These are phyloP conservation scores for Procavia capensis DNA, from an alignment of 2,113 vertebrate genomes.

Conservation along the genomic window DNA sequence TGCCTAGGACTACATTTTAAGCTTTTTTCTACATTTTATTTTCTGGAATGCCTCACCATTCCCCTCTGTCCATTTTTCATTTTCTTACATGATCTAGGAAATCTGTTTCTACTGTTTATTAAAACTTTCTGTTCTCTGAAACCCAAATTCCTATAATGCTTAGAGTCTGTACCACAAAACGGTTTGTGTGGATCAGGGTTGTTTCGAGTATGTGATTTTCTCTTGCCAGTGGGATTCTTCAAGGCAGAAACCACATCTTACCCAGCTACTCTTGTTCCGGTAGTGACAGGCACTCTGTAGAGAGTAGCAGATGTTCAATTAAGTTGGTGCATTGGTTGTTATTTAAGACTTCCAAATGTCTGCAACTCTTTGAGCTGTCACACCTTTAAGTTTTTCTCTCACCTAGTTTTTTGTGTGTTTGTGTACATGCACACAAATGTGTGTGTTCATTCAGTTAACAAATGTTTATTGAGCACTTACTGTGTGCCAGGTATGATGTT, in stretches of 20 bases:
- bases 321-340: background rate
- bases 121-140: background rate
- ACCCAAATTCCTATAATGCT: background rate
- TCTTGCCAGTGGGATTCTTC: background rate
- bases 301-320: background rate
- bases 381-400: background rate
- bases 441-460: background rate
- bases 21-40: background rate
- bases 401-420: background rate
- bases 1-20: background rate
- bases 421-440: background rate
- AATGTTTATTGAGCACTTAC: background rate
- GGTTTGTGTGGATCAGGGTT: background rate
- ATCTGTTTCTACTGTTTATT: background rate
- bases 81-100: background rate
- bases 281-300: background rate
- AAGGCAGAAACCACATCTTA: background rate
- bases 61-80: background rate
- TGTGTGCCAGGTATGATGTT: background rate
- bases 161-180: background rate
- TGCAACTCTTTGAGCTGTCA: background rate
- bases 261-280: background rate
- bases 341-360: slow-evolving; percentile 4
- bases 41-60: background rate
- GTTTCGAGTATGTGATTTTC: background rate